Base-by-base conservation (phyloP, 1,140 invertebrate genomes). In the Trichonephila clavipes region DNA sequence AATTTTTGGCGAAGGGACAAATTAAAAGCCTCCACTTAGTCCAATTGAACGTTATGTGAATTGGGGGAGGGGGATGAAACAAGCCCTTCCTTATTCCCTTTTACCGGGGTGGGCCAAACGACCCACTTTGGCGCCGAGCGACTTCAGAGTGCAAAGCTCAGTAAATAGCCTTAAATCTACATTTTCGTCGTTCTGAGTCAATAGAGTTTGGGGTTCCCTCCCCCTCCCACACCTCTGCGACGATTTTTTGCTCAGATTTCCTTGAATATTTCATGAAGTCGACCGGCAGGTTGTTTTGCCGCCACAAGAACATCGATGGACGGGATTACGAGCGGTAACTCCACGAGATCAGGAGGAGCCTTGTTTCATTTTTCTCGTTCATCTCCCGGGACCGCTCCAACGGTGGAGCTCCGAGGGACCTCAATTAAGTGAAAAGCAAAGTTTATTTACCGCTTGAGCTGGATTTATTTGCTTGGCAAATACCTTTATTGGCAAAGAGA, bases 261-360 rank as follows among this genome's bases (percentile, higher is more conserved):
- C 66, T 24, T 69, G 66, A 69, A 69, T 69, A 69, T 69, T 69
- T 69, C 66, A 69, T 69, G 66, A 69, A 69, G 66, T 69, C 66
- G 66, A 24, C 66, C 12, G 66, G 66, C 66, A 69, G 24, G 66
- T 24, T 69, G 66, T 28, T 69, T 28, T 24, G 14, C n/a, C 7
- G 5, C 66, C n/a, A 3, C n/a, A 51, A 51, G 51, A 51, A 10
- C 51, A 51, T 51, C 66, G 66, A 69, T 24, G 66, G 14, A 14
- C 21, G 62, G 19, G 18, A 19, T 64, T 64, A n/a, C 62, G 7
- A 24, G 21, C 14, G 21, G 24, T 21, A 69, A 69, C n/a, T 69
- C 66, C n/a, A 21, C 7, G 10, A 51, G 51, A 51, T 51, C 51
- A 51, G 51, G 10, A 51, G 51, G 51, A 12, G 51, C 7, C 51